A percentile compares a stretch with the other conserved stretches of the same genome.
Evolutionary conservation across 2,888 invertebrate species (phyloP).

Genomic region (Drosophila dives): DNA sequence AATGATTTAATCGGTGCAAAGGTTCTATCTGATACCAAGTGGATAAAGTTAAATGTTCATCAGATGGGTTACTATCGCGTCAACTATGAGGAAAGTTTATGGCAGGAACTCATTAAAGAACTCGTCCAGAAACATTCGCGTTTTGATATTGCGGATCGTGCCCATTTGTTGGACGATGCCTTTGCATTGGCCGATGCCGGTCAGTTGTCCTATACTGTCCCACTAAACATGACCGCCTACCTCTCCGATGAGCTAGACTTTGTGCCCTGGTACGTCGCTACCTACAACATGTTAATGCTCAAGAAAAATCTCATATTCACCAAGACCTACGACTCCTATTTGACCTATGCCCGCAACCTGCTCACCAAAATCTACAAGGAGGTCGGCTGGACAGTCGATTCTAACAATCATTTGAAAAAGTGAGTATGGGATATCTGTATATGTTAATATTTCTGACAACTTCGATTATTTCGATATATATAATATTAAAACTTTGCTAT

Average conservation of each 20-base stretch:
- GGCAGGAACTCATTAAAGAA: conserved; percentile 85
- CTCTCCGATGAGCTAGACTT: conserved; percentile 88
- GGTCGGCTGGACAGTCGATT: conserved; percentile 87
- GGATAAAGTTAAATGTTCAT: conserved; percentile 94
- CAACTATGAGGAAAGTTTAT: conserved; percentile 89
- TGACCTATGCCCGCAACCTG: conserved; percentile 88
- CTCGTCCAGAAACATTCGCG: conserved; percentile 68
- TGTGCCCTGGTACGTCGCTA: conserved; percentile 91
- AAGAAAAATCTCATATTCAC: conserved; percentile 86
- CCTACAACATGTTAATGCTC: conserved; percentile 85
- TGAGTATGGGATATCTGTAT: conserved; percentile 30
- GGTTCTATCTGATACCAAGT: conserved; percentile 84
- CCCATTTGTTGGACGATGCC: conserved; percentile 92
- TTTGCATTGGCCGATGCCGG: conserved; percentile 92
- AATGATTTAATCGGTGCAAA: conserved; percentile 50
- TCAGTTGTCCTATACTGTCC: conserved; percentile 87
- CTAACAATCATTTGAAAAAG: conserved; percentile 83
- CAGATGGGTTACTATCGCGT: conserved; percentile 95
- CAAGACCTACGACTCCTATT: conserved; percentile 84
- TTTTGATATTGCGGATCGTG: conserved; percentile 89
- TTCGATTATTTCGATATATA: background rate
- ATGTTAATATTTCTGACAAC: too few relatives aligned
- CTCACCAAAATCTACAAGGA: conserved; percentile 87
- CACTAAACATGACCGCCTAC: conserved; percentile 89
- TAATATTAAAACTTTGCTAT: too few relatives aligned